phyloP scores from a whole-genome alignment of 64 coral and sea anemone genomes.

The Catalaphyllia jardinei region DNA sequence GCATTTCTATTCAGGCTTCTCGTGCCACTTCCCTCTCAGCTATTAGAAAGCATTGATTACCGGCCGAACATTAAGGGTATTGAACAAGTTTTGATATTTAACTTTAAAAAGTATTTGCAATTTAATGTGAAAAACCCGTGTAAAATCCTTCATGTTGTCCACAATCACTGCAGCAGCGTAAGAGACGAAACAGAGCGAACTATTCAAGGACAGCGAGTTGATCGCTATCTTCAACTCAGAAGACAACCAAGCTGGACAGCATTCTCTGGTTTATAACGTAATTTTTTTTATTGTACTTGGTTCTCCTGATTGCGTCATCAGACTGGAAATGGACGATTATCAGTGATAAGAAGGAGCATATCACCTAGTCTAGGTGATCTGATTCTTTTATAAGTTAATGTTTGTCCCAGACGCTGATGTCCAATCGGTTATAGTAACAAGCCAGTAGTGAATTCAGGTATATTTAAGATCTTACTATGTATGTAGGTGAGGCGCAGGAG shows the following conservation, averaged over 20 bases:
- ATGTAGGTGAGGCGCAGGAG: too few species aligned
- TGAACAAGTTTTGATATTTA: slow-evolving; percentile 82
- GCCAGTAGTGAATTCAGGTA: too few species aligned
- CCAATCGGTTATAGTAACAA: too few species aligned
- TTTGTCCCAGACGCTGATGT: too few species aligned
- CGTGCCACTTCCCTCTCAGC: slow-evolving; percentile 33
- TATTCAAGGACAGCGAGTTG: slow-evolving; percentile 48
- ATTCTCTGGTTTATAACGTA: slow-evolving; percentile 71
- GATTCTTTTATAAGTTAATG: too few species aligned
- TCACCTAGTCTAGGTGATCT: too few species aligned
- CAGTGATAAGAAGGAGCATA: too few species aligned
- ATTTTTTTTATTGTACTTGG: too few species aligned
- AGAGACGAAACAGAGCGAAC: slow-evolving; percentile 44
- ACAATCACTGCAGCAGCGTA: slow-evolving; percentile 81
- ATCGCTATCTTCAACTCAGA: slow-evolving; percentile 57
- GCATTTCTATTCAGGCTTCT: slow-evolving; percentile 83
- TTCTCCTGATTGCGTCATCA: too few species aligned
- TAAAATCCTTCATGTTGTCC: slow-evolving; percentile 77
- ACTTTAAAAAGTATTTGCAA: slow-evolving; percentile 47
- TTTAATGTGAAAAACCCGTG: slow-evolving; percentile 89
- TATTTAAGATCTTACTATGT: too few species aligned
- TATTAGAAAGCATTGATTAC: slow-evolving; percentile 62
- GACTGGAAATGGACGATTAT: too few species aligned
- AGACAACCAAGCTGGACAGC: slow-evolving; percentile 16
- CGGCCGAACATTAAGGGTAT: slow-evolving; percentile 74